Evolutionary conservation across 2,113 vertebrate species (phyloP).

Genomic region (Pseudorectes ferrugineus): DNA sequence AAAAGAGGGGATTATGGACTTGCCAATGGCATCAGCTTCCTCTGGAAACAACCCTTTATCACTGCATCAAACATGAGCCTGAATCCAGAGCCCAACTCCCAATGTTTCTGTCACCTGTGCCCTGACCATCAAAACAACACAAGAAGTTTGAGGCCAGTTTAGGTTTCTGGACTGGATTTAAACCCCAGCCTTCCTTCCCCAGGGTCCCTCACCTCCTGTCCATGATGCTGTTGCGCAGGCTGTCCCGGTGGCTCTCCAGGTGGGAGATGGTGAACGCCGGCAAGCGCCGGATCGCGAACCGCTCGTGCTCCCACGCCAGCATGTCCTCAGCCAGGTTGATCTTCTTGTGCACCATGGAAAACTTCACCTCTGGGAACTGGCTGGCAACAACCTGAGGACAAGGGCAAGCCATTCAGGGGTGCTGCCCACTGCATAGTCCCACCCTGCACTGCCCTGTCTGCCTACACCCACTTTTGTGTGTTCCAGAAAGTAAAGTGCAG

Average conservation of each 20-base stretch:
- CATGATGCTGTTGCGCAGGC: slow-evolving; percentile 93
- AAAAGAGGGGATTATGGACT: background rate
- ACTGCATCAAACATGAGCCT: background rate
- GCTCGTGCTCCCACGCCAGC: slow-evolving; percentile 97
- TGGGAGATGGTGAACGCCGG: slow-evolving; percentile 95
- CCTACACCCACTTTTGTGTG: background rate
- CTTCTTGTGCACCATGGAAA: slow-evolving; percentile 99
- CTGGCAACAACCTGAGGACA: slow-evolving; percentile 76
- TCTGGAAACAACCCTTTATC: background rate
- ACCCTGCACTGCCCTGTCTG: background rate
- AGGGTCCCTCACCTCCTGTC: slow-evolving; percentile 85
- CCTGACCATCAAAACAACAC: background rate
- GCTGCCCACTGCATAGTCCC: background rate
- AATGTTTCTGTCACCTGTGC: background rate
- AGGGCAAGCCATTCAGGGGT: background rate
- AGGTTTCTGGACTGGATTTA: background rate
- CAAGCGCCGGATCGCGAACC: slow-evolving; percentile 93
- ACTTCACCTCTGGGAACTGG: slow-evolving; percentile 90
- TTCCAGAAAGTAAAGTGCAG: background rate
- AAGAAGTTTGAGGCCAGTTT: background rate
- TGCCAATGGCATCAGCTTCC: background rate
- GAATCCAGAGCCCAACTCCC: background rate
- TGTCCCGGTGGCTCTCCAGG: slow-evolving; percentile 89
- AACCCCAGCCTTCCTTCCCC: background rate
- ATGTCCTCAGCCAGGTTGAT: slow-evolving; percentile 97